These are phyloP conservation scores for Xylophagus ater DNA, from an alignment of 2,888 invertebrate species.

Conservation along the genomic window DNA sequence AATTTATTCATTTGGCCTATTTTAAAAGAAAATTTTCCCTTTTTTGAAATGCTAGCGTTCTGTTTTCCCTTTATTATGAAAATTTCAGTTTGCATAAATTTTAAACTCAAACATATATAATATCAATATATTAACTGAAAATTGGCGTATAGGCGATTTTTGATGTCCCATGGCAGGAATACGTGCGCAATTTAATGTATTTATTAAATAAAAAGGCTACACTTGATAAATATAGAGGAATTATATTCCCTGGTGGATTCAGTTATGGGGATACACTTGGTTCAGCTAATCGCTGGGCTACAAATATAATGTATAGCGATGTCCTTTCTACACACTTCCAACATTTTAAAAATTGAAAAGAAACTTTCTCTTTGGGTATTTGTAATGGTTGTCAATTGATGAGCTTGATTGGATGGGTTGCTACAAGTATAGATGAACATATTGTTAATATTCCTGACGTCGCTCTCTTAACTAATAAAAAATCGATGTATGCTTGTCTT, in stretches of 20 bases:
- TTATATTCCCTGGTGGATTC: slow-evolving; percentile 95
- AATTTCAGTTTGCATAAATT: too few relatives aligned
- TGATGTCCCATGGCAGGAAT: too few relatives aligned
- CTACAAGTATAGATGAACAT: slow-evolving; percentile 44
- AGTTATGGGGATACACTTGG: slow-evolving; percentile 96
- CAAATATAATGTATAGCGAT: slow-evolving; percentile 72
- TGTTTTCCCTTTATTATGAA: too few relatives aligned
- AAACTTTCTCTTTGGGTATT: slow-evolving; percentile 94
- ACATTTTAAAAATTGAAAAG: slow-evolving; percentile 57
- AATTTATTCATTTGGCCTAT: too few relatives aligned
- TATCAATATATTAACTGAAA: too few relatives aligned
- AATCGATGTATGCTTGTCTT: too few relatives aligned
- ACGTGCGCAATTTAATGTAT: slow-evolving; percentile 83
- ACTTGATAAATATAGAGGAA: slow-evolving; percentile 71
- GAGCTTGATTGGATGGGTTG: slow-evolving; percentile 87
- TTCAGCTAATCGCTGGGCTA: slow-evolving; percentile 97
- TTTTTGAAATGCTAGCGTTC: too few relatives aligned
- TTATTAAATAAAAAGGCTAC: slow-evolving; percentile 57
- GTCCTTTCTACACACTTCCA: slow-evolving; percentile 64
- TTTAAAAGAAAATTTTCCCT: too few relatives aligned
- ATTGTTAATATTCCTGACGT: slow-evolving; percentile 45
- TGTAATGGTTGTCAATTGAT: slow-evolving; percentile 98
- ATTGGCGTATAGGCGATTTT: too few relatives aligned
- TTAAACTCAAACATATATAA: too few relatives aligned
- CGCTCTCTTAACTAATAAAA: slow-evolving; percentile 68